Evolutionary conservation across 2,113 vertebrate genomes (phyloP).

Genomic region (Epinephelus cyanopodus): DNA sequence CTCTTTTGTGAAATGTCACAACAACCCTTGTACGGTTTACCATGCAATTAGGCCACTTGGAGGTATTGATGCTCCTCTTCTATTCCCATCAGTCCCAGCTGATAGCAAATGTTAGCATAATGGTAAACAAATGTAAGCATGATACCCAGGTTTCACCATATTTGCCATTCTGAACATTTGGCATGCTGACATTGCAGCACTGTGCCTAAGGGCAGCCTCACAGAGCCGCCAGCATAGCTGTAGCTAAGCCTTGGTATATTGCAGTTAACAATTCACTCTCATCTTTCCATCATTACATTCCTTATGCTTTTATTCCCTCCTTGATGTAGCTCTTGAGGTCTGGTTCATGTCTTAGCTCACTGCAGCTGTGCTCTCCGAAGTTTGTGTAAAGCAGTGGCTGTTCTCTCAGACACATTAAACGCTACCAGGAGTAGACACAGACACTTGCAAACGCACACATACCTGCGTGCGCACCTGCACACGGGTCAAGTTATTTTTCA

Average conservation of each 20-base stretch:
- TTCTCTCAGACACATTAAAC: neutral
- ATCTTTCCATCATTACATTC: neutral
- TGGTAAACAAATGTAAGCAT: neutral
- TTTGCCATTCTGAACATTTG: neutral
- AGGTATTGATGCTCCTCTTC: neutral
- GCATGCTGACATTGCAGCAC: neutral
- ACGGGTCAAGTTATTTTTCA: conserved; percentile 23
- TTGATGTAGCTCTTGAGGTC: neutral
- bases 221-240: neutral
- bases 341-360: neutral
- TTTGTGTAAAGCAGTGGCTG: neutral
- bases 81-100: neutral
- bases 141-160: neutral
- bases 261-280: neutral
- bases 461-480: neutral
- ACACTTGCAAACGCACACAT: neutral
- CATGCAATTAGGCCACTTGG: neutral
- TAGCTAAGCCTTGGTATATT: neutral
- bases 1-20: neutral
- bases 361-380: neutral
- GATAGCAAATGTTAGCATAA: neutral
- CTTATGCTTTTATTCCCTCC: neutral
- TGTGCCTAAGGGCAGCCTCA: neutral
- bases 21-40: neutral
- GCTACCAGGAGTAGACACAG: neutral